These are phyloP conservation scores for Lagodon rhomboides DNA, from an alignment of 2,797 vertebrate genomes.

Conservation along the genomic window DNA sequence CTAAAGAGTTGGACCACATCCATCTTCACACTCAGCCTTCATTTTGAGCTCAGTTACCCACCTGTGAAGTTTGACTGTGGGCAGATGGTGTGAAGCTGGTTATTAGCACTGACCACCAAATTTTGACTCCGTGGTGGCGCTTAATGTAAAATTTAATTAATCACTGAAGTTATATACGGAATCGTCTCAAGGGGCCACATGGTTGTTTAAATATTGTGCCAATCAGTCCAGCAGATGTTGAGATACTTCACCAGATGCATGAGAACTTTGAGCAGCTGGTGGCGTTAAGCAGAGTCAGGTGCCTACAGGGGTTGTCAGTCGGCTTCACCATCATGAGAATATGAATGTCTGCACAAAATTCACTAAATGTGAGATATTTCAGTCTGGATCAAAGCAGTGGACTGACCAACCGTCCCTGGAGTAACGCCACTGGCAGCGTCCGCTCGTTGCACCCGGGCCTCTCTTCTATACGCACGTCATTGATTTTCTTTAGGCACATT, in stretches of 20 bases:
- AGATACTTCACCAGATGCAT: not conserved
- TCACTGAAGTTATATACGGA: not conserved
- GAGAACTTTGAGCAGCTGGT: not conserved
- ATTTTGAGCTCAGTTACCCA: too few species aligned
- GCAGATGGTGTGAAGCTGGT: too few species aligned
- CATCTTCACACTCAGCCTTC: too few species aligned
- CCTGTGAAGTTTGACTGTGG: too few species aligned
- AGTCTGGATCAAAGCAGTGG: not conserved
- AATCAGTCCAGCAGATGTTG: not conserved
- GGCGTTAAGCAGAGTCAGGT: not conserved
- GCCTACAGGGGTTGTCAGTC: not conserved
- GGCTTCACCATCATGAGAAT: not conserved
- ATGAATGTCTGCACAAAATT: not conserved
- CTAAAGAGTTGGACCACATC: too few species aligned
- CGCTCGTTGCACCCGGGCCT: conserved; percentile 3
- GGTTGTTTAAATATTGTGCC: not conserved
- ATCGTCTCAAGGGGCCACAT: not conserved
- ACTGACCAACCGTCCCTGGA: not conserved
- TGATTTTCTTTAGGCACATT: not conserved
- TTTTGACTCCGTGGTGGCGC: not conserved
- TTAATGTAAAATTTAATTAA: not conserved
- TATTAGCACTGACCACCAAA: not conserved
- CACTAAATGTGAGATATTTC: not conserved
- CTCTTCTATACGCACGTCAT: not conserved
- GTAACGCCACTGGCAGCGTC: not conserved